Evolutionary conservation across 2,113 vertebrate species (phyloP), one percentile per base, ranked within the genome.

Genomic region (Piaya cayana): DNA sequence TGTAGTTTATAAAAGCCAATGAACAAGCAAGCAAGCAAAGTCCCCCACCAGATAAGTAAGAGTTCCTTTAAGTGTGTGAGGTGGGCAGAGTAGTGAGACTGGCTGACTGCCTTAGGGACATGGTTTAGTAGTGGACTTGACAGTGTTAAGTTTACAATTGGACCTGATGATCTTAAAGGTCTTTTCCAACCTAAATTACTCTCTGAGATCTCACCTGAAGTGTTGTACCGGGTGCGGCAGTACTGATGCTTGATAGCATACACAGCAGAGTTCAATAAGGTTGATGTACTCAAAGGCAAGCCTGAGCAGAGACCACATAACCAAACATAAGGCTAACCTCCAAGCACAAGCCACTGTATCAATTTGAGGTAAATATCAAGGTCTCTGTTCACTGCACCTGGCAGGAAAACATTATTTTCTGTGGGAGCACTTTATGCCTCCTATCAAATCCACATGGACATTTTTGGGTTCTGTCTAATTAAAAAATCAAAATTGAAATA

Each of bases 301-400:
- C 53, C 59, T 29, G 78, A 34, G 27, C 47, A 82, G 58, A 74
- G 65, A 29, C 67, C 15, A 1, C 11, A 26, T 34, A 71, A 22
- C 30, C 42, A 59, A 68, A 47, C 16, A 18, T 26, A 53, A 83
- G 63, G 43, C 52, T 81, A 80, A 91, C 69, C 36, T 91, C 62
- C 88, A 7, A 86, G 32, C 52, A 76, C 19, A 65, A 88, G 58
- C 62, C 49, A 18, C 70, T 76, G 78, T 72, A 85, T 71, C 67
- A 75, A 26, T 55, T 13, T 76, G 45, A 82, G 63, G 88, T 82
- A 92, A 95, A 88, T 53, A 93, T 65, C 56, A 90, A 75, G 49
- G 49, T 59, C 59, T 12, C 34, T 14, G 36, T 56, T 95, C 37
- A 32, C 50, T 75, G 68, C 82, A 93, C 60, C 82, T 90, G 56